A percentile compares a stretch with the other conserved stretches of the same genome.
Evolutionary conservation across 2,888 invertebrate species (phyloP).

Genomic region (Pharmacophagus antenor): DNA sequence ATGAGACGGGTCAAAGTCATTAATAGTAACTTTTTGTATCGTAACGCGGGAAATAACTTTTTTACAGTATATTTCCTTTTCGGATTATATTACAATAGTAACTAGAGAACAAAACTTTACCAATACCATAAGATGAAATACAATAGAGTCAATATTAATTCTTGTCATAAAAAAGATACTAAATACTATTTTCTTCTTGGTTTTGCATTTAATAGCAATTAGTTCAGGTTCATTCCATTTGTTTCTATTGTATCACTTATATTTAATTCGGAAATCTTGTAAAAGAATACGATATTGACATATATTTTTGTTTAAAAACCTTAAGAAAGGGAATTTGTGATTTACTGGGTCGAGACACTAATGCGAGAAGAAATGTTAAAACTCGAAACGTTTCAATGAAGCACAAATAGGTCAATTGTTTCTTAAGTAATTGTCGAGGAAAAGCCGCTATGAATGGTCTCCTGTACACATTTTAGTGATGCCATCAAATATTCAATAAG

Average conservation of each 20-base stretch:
- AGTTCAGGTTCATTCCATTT: no score
- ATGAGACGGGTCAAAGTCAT: slow-evolving; percentile 26
- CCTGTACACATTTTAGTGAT: slow-evolving; percentile 13
- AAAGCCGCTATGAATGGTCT: slow-evolving; percentile 38
- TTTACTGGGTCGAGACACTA: not conserved
- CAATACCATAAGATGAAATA: no score
- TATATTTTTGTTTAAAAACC: not conserved
- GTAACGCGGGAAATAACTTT: not conserved
- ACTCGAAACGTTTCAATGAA: slow-evolving; percentile 46
- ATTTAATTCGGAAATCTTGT: not conserved
- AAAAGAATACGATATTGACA: not conserved
- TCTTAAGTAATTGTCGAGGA: slow-evolving; percentile 61
- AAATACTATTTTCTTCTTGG: no score
- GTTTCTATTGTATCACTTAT: not conserved
- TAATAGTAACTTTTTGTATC: slow-evolving; percentile 16
- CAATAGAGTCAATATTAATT: no score
- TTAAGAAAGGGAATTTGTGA: not conserved
- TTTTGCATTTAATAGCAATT: no score
- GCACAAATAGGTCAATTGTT: slow-evolving; percentile 62
- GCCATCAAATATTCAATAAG: slow-evolving; percentile 32
- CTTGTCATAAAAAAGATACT: no score
- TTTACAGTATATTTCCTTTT: not conserved
- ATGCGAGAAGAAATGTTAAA: slow-evolving; percentile 29
- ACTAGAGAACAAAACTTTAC: not conserved
- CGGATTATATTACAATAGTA: not conserved